These are phyloP conservation scores for Cantharis rufa DNA, from an alignment of 2,888 invertebrate species.

Conservation along the genomic window DNA sequence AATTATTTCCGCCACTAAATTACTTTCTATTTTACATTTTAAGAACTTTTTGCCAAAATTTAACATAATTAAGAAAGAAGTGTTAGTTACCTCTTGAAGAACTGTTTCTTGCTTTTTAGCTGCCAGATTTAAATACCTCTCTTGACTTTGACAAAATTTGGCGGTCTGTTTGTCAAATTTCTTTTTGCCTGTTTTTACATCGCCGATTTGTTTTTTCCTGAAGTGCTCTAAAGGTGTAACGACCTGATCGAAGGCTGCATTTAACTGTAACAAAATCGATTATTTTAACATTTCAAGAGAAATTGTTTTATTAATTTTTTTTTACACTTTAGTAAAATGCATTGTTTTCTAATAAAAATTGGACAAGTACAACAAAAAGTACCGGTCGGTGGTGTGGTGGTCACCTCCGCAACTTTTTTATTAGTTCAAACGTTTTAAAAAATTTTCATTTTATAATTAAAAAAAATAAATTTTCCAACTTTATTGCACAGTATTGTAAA, in stretches of 20 bases:
- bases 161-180: conserved; percentile 98
- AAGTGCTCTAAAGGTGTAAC: conserved; percentile 92
- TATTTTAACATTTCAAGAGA: background rate
- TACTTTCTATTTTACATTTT: background rate
- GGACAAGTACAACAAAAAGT: background rate
- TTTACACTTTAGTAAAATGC: too few relatives aligned
- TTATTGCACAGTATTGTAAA: too few relatives aligned
- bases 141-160: conserved; percentile 96
- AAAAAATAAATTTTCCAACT: too few relatives aligned
- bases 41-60: background rate
- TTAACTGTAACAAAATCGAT: conserved; percentile 69
- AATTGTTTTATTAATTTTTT: too few relatives aligned
- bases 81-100: conserved; percentile 79
- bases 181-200: conserved; percentile 94
- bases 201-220: conserved; percentile 92
- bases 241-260: conserved; percentile 89
- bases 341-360: background rate
- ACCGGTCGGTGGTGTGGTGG: too few relatives aligned
- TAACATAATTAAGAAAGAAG: background rate
- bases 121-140: conserved; percentile 90
- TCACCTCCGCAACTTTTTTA: too few relatives aligned
- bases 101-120: conserved; percentile 89
- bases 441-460: too few relatives aligned
- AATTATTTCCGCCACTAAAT: background rate
- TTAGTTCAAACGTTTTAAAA: too few relatives aligned